Conservation (phyloP, 2,797 vertebrate species). For the Cryptoblepharus egeriae region DNA sequence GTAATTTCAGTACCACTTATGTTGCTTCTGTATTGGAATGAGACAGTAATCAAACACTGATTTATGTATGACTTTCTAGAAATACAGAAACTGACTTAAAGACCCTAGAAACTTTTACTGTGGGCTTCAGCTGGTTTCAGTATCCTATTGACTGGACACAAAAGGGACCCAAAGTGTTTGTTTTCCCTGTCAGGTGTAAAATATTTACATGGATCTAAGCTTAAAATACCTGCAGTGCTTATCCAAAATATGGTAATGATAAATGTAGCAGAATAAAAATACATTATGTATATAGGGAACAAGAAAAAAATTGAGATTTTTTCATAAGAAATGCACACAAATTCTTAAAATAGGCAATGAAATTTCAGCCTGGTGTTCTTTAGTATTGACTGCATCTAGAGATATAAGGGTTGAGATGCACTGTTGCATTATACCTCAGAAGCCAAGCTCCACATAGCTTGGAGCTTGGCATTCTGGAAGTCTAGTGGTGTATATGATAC, state of each 20-base stretch:
- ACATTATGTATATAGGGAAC: neutral
- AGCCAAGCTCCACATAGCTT: no score
- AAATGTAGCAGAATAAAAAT: neutral
- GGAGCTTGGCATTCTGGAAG: no score
- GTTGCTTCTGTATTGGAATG: neutral
- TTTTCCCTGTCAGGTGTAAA: neutral
- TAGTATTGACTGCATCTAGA: neutral
- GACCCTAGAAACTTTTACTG: neutral
- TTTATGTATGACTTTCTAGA: neutral
- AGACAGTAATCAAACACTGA: neutral
- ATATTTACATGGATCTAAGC: neutral
- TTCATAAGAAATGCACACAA: neutral
- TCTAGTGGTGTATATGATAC: no score
- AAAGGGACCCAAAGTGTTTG: neutral
- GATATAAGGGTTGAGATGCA: no score
- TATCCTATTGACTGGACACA: neutral
- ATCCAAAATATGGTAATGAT: neutral
- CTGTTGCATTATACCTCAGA: no score
- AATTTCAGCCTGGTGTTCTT: neutral
- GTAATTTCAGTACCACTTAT: neutral
- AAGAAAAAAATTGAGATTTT: no score
- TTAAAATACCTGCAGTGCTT: neutral
- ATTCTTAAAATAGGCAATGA: neutral
- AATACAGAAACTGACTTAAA: neutral
- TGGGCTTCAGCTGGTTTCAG: neutral